Base-by-base conservation (phyloP, 2,888 invertebrate genomes). In the Aphodius sticticus region DNA sequence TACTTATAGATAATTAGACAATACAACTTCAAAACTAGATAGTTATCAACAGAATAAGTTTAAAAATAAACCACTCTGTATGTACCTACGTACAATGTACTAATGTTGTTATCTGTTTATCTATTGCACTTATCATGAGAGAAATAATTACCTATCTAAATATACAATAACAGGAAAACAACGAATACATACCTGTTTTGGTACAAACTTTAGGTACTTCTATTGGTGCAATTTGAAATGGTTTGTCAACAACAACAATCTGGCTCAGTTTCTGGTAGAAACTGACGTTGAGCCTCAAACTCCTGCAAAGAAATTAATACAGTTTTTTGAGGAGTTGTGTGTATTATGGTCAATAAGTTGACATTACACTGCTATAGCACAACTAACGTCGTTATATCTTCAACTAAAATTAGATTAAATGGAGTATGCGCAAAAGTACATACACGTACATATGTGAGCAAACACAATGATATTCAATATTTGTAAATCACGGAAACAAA, bases 191-290 rank as follows among this genome's bases (percentile, higher is more conserved):
- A 77, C 80, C 80, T 75, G 69, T 70, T 16, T 37, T 53, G 38
- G 75, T 69, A 9, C 15, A 53, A 53, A 53, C 69, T 12, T 74
- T 70, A 12, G 35, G 15, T 14, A 70, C 35, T 26, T 16, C 38
- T 16, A 14, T 35, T 16, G 70, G 15, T 70, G 35, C 53, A 14
- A 77, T 74, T 16, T 26, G 69, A 76, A 76, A 35, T 80, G 78
- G 16, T 53, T 80, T 80, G 53, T 80, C 80, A 35, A 78, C 36
- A 36, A 53, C 37, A n/a, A 78, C 53, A 12, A 76, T 37, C 70
- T 80, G 78, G 78, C 80, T 80, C 74, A 80, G 16, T 53, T 80
- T 80, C 15, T 78, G 71, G 77, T 69, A 70, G 9, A 75, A 16
- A 78, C 70, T 77, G 35, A 78, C 0, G n/a, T 70, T 80, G 80